Base-by-base conservation (phyloP, 2,888 invertebrate genomes). In the Ypsolopha sequella region DNA sequence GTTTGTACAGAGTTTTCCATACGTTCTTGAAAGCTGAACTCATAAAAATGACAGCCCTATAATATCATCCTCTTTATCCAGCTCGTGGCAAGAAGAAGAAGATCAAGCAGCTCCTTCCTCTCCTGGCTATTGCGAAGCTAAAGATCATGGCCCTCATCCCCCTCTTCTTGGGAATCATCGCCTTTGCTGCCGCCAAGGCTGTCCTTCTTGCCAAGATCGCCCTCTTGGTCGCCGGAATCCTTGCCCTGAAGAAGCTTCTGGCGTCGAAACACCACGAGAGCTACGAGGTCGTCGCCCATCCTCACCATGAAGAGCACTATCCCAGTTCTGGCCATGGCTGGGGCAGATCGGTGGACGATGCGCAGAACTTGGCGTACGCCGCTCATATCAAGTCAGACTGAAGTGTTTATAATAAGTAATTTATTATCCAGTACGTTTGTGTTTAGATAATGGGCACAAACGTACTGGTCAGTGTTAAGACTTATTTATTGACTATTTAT, bases 141-240 rank as follows among this genome's bases (percentile, higher is more conserved):
- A 95, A 95, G 88, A 92, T 86, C 60, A 91, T 92, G 55, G 91
- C 92, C 33, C 88, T 95, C 56, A 90, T 94, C 61, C 95, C 94
- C 35, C 81, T 95, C 58, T 91, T 92, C 65, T 88, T 95, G 52
- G 95, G 72, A 48, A 82, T 86, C 67, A 90, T 95, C 60, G 95
- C 94, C 33, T 88, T 95, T 52, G 88, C 94, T 50, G 94, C 95
- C n/a, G 92, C 95, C 81, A 95, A 95, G 84, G 95, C 95, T 41
- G 88, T 95, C 53, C 84, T 95, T 56, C 89, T 95, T 61, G 94
- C 94, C 70, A 95, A 95, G 88, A 89, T 95, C 63, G 91, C 95
- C 0, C 88, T 95, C 41, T 88, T 94, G 46, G 89, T 95, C 57
- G 91, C 94, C 55, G 91, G 91, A 64, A 90, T 95, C 64, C 91